phyloP scores from a whole-genome alignment of 92 coral and sea anemone species.

The Paramuricea clavata region DNA sequence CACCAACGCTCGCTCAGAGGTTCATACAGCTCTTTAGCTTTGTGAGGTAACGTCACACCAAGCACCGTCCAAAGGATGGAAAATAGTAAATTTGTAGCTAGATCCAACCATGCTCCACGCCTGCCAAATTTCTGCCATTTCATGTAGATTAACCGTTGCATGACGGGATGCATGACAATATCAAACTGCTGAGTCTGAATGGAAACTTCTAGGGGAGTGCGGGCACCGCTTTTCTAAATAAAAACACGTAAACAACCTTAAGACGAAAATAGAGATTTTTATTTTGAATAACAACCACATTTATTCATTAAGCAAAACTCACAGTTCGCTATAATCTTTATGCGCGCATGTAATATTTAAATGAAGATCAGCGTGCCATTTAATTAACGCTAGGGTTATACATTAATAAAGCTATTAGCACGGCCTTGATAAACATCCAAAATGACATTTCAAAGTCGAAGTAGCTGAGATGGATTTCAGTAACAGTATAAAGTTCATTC shows the following conservation, averaged over 20 bases:
- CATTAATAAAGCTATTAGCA: too few relatives aligned
- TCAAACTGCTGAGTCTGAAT: conserved; percentile 76
- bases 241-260: conserved; percentile 28
- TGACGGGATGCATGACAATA: conserved; percentile 78
- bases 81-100: conserved; percentile 65
- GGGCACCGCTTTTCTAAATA: conserved; percentile 87
- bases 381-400: too few relatives aligned
- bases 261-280: too few relatives aligned
- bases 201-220: conserved; percentile 87
- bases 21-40: conserved; percentile 52
- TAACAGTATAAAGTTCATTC: too few relatives aligned
- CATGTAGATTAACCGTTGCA: conserved; percentile 75
- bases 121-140: conserved; percentile 74
- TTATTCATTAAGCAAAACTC: too few relatives aligned
- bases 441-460: too few relatives aligned
- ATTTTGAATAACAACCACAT: too few relatives aligned
- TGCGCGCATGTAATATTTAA: too few relatives aligned
- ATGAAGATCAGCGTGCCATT: too few relatives aligned
- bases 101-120: conserved; percentile 64
- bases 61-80: conserved; percentile 70
- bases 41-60: conserved; percentile 64
- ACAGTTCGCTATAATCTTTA: too few relatives aligned
- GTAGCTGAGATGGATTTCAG: too few relatives aligned
- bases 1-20: conserved; percentile 71
- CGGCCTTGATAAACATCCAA: too few relatives aligned